phyloP scores from a whole-genome alignment of 2,113 vertebrate species.

The Piprites chloris region DNA sequence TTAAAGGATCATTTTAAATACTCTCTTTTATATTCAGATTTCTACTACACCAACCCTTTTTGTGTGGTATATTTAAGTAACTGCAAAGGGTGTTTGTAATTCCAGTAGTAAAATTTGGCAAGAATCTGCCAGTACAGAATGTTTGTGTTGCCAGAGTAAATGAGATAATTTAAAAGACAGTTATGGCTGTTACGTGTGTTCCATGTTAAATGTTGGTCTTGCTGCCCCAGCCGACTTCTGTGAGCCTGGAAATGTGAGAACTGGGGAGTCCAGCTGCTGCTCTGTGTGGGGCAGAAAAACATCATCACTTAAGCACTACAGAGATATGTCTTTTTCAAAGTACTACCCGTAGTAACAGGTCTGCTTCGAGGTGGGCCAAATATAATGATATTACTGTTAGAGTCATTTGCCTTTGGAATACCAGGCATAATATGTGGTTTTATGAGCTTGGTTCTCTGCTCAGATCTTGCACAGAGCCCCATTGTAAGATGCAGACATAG shows the following conservation, averaged over 20 bases:
- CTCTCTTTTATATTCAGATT: neutral
- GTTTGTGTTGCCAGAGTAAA: neutral
- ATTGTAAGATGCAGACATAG: neutral
- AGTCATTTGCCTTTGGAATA: neutral
- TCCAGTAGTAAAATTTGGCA: neutral
- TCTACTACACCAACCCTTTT: neutral
- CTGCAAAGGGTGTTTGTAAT: neutral
- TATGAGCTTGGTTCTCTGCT: neutral
- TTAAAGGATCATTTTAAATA: neutral
- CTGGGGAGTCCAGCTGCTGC: neutral
- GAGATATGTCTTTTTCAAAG: neutral
- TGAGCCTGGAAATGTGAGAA: neutral
- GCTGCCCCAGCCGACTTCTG: neutral
- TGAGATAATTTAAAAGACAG: neutral
- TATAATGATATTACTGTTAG: neutral
- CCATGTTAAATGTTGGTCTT: neutral
- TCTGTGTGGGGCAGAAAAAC: neutral
- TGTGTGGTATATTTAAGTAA: neutral
- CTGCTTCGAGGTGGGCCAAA: neutral
- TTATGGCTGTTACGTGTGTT: neutral
- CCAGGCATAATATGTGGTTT: neutral
- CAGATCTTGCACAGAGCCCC: neutral
- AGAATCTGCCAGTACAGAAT: neutral
- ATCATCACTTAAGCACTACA: neutral
- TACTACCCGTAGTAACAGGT: neutral